Evolutionary conservation across 2,113 vertebrate genomes (phyloP).

Genomic region (Colinus virginianus): DNA sequence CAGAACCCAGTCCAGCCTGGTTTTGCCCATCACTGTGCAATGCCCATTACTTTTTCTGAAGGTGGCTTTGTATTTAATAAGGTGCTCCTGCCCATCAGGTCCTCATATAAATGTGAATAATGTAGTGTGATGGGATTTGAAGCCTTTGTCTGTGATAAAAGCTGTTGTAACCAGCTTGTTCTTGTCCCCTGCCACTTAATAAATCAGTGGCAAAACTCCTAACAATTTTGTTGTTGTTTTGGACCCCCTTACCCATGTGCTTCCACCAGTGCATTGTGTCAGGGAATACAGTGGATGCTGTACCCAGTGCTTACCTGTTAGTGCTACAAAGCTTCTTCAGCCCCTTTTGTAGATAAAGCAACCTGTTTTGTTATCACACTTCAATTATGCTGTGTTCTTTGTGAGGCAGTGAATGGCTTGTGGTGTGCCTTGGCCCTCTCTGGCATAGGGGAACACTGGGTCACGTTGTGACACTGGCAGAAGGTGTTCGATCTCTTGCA

Average conservation of each 20-base stretch:
- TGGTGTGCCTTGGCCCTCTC: background rate
- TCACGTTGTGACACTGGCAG: background rate
- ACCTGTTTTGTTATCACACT: background rate
- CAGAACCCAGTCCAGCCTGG: too few species aligned
- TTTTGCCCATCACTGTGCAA: too few species aligned
- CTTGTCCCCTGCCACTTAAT: background rate
- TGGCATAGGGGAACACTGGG: background rate
- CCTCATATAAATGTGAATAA: background rate
- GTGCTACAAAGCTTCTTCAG: background rate
- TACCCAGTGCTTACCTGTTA: background rate
- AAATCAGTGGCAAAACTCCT: background rate
- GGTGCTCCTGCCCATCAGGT: background rate
- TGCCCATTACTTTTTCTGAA: background rate
- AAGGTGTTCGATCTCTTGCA: background rate
- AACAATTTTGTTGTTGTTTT: background rate
- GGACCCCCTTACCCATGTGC: background rate
- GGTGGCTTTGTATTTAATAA: background rate
- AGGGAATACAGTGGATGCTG: background rate
- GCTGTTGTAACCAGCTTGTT: background rate
- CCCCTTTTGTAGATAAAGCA: background rate
- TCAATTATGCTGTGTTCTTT: background rate
- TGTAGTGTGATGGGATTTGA: background rate
- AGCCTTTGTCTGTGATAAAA: background rate
- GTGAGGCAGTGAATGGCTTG: background rate
- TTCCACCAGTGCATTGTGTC: background rate